Conservation (phyloP, 2,113 vertebrate genomes). For the Taxidea taxus region DNA sequence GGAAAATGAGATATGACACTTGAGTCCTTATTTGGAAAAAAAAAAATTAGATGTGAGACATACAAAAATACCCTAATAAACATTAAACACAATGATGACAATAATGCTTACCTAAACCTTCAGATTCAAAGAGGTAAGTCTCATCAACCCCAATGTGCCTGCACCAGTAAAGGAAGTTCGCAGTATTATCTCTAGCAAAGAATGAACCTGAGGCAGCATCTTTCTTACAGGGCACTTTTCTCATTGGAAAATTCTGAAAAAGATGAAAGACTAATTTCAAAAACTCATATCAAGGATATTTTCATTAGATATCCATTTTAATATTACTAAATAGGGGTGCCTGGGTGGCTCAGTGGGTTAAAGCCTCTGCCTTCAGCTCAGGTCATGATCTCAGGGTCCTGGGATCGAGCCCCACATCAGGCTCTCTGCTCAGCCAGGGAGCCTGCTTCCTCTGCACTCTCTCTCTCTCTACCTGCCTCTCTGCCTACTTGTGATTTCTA, state of each 20-base stretch:
- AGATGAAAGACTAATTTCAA: conserved; percentile 15
- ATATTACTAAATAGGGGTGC: background rate
- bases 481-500: too few species aligned
- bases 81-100: background rate
- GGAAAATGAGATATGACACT: background rate
- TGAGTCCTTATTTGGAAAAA: background rate
- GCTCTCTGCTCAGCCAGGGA: too few species aligned
- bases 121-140: conserved; percentile 97
- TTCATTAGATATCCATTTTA: background rate
- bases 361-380: too few species aligned
- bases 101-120: conserved; percentile 91
- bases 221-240: conserved; percentile 92
- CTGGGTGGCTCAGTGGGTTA: too few species aligned
- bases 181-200: conserved; percentile 98
- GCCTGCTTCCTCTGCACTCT: too few species aligned
- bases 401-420: too few species aligned
- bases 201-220: conserved; percentile 95
- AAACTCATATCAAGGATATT: background rate
- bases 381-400: too few species aligned
- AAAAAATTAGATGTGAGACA: background rate
- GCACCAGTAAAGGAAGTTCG: conserved; percentile 98
- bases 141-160: conserved; percentile 92
- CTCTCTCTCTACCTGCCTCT: too few species aligned
- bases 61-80: background rate
- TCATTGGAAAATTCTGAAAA: conserved; percentile 89